Percentiles rank a stretch among this genome's conserved stretches.
Conservation (phyloP, 2,888 invertebrate genomes). For the Schrankia costaestrigalis region DNA sequence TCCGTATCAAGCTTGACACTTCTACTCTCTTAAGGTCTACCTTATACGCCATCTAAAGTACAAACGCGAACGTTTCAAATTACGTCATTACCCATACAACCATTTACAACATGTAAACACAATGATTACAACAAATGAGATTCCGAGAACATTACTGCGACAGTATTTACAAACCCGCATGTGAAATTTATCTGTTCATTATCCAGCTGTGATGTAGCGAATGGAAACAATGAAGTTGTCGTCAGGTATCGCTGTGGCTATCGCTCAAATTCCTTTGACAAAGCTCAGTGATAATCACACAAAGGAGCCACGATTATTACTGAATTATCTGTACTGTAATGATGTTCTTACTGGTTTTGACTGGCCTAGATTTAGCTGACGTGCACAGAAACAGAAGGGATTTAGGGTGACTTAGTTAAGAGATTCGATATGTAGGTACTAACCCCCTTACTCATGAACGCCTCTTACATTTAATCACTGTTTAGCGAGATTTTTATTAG, state of each 20-base stretch:
- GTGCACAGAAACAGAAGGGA: background rate
- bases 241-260: constrained; percentile 9
- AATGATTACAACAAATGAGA: constrained; percentile 21
- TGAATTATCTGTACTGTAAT: constrained; percentile 1
- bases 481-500: too few species aligned
- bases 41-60: too few species aligned
- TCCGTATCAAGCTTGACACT: too few species aligned
- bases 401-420: background rate
- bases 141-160: constrained; percentile 15
- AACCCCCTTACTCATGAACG: too few species aligned
- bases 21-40: too few species aligned
- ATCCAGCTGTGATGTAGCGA: constrained; percentile 26
- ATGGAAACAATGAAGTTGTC: constrained; percentile 21
- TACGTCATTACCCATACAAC: too few species aligned
- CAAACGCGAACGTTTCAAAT: too few species aligned
- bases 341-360: background rate
- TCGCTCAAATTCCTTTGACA: constrained; percentile 14
- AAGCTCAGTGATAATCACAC: constrained; percentile 1
- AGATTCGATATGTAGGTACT: too few species aligned
- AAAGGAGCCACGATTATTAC: too few species aligned
- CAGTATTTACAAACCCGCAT: constrained; percentile 41
- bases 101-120: constrained; percentile 23
- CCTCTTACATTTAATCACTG: too few species aligned
- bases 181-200: constrained; percentile 42
- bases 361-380: background rate